Percentiles rank a stretch among this genome's conserved stretches.
Evolutionary conservation across 2,113 vertebrate genomes (phyloP).

Genomic region (Campylorhamphus procurvoides): DNA sequence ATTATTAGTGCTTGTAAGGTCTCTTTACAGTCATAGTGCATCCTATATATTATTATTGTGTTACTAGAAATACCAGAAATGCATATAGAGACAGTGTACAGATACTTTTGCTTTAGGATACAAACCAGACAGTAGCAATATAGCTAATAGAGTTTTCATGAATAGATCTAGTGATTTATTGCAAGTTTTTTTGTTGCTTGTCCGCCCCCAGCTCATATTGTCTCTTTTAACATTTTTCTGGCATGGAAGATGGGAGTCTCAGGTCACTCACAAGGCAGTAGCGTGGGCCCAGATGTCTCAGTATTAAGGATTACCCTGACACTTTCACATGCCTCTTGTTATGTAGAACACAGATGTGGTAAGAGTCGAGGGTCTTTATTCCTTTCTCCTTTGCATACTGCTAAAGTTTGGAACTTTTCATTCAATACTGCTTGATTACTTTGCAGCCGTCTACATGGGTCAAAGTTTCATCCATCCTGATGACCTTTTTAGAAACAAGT

Average conservation of each 20-base stretch:
- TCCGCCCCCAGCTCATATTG: neutral
- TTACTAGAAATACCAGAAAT: neutral
- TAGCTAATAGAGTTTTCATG: neutral
- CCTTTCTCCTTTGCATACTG: neutral
- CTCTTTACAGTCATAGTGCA: neutral
- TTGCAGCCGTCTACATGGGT: neutral
- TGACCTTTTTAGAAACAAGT: neutral
- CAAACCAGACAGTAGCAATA: neutral
- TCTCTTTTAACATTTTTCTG: neutral
- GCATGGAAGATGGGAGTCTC: neutral
- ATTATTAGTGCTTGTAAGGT: neutral
- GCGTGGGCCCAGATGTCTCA: neutral
- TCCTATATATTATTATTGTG: neutral
- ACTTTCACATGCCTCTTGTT: neutral
- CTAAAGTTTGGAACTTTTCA: neutral
- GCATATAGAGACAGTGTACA: neutral
- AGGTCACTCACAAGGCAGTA: neutral
- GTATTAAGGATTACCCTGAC: neutral
- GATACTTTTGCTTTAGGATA: neutral
- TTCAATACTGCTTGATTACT: neutral
- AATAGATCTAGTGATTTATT: neutral
- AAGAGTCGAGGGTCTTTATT: neutral
- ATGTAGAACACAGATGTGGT: neutral
- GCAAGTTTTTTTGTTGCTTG: neutral
- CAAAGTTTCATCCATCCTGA: neutral